Evolutionary conservation across 2,888 invertebrate species (phyloP), one percentile per base, ranked within the genome.

Genomic region (Lithophane ornitopus): DNA sequence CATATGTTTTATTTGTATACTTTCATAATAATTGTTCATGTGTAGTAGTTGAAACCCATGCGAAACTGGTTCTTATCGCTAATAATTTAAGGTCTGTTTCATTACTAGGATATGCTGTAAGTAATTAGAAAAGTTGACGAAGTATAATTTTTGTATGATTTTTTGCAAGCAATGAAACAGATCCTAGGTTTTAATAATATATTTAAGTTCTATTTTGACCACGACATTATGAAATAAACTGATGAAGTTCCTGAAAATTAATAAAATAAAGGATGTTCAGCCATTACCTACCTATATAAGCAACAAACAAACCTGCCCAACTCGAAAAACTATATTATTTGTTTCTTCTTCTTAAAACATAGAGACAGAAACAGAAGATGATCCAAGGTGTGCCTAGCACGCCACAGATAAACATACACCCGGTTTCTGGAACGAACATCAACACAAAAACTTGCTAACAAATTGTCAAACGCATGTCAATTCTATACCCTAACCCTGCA

Each of bases 81-180:
- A 67, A 76, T 41, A 62, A 70, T 63, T 80, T 80, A 74, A 49
- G 80, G 77, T 86, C 88, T 86, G 79, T 87, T 88, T 76, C 68
- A 69, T 82, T 88, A 83, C 88, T 81, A 71, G 85, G 82, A 72
- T 81, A 77, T 54, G 87, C 65, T 83, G 77, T 87, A 85, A 86
- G 80, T 86, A 81, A 81, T 83, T 85, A 54, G 67, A 75, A 49
- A n/a, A 49, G 19, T 26, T 34, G 67, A 74, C 12, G 59, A 76
- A 67, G 63, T 66, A 62, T 77, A 62, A 66, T 73, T 74, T 84
- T 78, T 82, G 49, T 75, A 75, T 87, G 39, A 71, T 76, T 85
- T 85, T 71, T 52, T 74, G 85, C 44, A 62, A 81, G 87, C 70
- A 81, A 83, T 79, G 72, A 75, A 84, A 84, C 81, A 84, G 84